Base-by-base conservation (phyloP, 2,888 invertebrate genomes). In the Erebia palarica region DNA sequence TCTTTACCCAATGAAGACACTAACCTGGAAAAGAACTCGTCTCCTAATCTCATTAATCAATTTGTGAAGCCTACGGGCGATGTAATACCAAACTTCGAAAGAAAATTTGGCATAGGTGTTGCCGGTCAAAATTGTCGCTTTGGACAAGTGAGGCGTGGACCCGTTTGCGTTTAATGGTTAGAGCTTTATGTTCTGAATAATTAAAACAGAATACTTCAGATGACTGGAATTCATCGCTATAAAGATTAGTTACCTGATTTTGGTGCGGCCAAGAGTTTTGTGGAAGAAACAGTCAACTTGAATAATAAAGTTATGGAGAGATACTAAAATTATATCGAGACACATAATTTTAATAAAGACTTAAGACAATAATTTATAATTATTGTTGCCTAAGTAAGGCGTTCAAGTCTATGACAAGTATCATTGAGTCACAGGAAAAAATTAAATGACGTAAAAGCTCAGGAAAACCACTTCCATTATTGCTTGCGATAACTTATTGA, bases 111-210 rank as follows among this genome's bases (percentile, higher is more conserved):
- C 9, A 65, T 73, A 21, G 21, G 27, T 1, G 70, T 13, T 21
- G 57, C 44, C 0, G 59, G 58, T 11, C 55, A 57, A 1, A 63
- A 65, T 21, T 75, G 75, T 21, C 55, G 70, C 18, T 11, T 13
- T 3, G 75, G 75, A 18, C 60, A 67, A 51, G 67, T 68, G 13
- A 71, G 73, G 14, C 68, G 67, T 36, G 75, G 75, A 16, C 71
- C 73, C 0, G n/a, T 69, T 47, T 75, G 75, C 42, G 58, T 68
- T n/a, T 3, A 14, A 47, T 47, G 47, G 3, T 47, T 47, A 47
- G 47, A 47, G 13, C 11, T 47, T 47, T 2, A 13, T 2, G 47
- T 47, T 36, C 49, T 49, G 57, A 49, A 18, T 9, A 51, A 49
- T 49, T 5, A 14, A n/a, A 47, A 11, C 49, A 14, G 49, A 49